Base-by-base conservation (phyloP, 2,113 vertebrate species). In the Vidua macroura region DNA sequence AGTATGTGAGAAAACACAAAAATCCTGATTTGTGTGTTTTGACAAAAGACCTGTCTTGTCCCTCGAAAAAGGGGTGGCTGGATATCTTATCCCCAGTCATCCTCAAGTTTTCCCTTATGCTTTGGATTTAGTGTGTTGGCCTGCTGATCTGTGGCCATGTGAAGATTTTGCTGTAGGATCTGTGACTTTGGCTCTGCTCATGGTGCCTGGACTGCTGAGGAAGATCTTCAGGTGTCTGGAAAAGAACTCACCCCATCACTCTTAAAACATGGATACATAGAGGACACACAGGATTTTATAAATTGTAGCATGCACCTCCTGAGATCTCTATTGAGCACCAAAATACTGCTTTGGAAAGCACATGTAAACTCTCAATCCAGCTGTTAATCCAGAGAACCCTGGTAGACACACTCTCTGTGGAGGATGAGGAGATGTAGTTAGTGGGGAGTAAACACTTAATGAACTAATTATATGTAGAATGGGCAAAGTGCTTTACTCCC, bases 121-220 rank as follows among this genome's bases (percentile, higher is more conserved):
- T 14, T 31, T 46, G 46, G 25, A 28, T 1, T 53, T 13, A 22
- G 4, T 5, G 2, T 20, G 3, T 1, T 6, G 11, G 5, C 63
- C 31, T 62, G n/a, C 15, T 46, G 8, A 23, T 83, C 43, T 22
- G n/a, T 41, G n/a, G 10, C 19, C 1, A 0, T 4, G 2, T 80
- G 41, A 60, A 64, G 31, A 15, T 53, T 62, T 56, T 60, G 12
- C 12, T 46, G 2, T 41, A n/a, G 33, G 6, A 37, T 23, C 41
- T 69, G 49, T 31, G 25, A 30, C 25, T 58, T 73, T 3, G 23
- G 3, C 24, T 80, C 8, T 56, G 30, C 48, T 60, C 41, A 16
- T 20, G 24, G 2, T 13, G 7, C 20, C 30, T 46, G 23, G 35
- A 7, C 33, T 63, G 15, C 25, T 24, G 19, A 6, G 31, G 8